Evolutionary conservation across 2,888 invertebrate species (phyloP), one percentile per base, ranked within the genome.

Genomic region (Halictus quadricinctus): DNA sequence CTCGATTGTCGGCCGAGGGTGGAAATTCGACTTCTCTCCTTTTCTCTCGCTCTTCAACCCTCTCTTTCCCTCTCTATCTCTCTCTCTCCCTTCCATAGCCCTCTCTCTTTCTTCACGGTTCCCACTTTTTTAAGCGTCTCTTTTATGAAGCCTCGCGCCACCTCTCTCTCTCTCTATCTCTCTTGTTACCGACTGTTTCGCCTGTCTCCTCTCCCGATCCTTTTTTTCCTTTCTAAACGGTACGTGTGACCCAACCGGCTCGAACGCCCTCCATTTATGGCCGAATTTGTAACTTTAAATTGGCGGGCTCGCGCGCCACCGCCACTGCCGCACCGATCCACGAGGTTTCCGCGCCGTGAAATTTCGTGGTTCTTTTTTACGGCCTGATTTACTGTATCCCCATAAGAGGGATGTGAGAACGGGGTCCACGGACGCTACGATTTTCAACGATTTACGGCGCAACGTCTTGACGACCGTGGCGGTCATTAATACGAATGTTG

Each of bases 261-360:
- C 84, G 80, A 82, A 70, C 80, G 80, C 79, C 79, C 83, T 88
- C 83, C 90, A 93, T 94, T 94, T 94, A 94, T 91, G 92, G 89
- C 77, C 93, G 90, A 94, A 94, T 94, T 94, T 94, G 94, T 94
- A 94, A 93, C 91, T 93, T 94, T 93, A 93, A 93, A 94, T 93
- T 94, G 93, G 91, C 87, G 89, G 78, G 54, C 85, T 81, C 60
- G 83, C 80, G 86, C 66, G 86, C 66, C 41, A 41, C 82, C 81
- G 36, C n/a, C 41, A 13, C 36, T n/a, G 74, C 58, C 69, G 36
- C 70, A 60, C 54, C 75, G 79, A 82, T 80, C 79, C 64, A 41
- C 72, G 81, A 78, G 83, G 77, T 89, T 85, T 83, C 85, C 85
- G 87, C 75, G 86, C 88, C 88, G 86, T 90, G 90, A 90, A 91